These are phyloP conservation scores for Tiliacea aurago DNA, from an alignment of 2,888 invertebrate species.

Conservation along the genomic window DNA sequence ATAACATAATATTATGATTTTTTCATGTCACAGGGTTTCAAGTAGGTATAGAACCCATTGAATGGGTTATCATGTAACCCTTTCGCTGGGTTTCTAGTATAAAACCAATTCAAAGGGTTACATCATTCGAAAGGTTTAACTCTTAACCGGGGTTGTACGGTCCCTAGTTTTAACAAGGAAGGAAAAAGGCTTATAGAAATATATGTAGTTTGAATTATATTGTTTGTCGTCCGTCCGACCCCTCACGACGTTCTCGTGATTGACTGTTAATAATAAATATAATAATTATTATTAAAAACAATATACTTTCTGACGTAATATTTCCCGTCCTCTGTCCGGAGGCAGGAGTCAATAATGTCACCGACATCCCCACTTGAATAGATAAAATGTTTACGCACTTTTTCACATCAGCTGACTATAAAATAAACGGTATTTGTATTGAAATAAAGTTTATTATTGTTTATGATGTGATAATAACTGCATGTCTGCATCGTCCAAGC, in stretches of 20 bases:
- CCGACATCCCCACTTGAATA: constrained; percentile 9
- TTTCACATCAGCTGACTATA: neutral
- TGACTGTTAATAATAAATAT: constrained; percentile 21
- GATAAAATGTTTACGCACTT: constrained; percentile 40
- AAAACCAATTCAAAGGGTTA: no score
- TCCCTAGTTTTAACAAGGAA: neutral
- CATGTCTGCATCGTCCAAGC: neutral
- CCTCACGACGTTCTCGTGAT: constrained; percentile 32
- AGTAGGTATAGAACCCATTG: no score
- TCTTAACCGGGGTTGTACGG: no score
- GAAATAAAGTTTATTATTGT: constrained; percentile 11
- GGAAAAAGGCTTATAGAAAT: neutral
- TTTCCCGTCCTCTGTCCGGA: constrained; percentile 31
- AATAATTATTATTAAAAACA: constrained; percentile 21
- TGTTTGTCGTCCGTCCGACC: constrained; percentile 40
- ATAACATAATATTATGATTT: no score
- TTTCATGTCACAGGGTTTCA: no score
- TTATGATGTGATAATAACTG: neutral
- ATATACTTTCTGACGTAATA: constrained; percentile 61
- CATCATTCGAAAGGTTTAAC: no score
- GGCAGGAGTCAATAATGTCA: constrained; percentile 58
- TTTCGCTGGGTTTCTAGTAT: no score
- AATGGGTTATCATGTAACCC: no score
- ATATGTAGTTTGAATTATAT: neutral
- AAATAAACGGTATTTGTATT: constrained; percentile 18